Evolutionary conservation across 2,113 vertebrate species (phyloP).

Genomic region (Perca schrenkii): DNA sequence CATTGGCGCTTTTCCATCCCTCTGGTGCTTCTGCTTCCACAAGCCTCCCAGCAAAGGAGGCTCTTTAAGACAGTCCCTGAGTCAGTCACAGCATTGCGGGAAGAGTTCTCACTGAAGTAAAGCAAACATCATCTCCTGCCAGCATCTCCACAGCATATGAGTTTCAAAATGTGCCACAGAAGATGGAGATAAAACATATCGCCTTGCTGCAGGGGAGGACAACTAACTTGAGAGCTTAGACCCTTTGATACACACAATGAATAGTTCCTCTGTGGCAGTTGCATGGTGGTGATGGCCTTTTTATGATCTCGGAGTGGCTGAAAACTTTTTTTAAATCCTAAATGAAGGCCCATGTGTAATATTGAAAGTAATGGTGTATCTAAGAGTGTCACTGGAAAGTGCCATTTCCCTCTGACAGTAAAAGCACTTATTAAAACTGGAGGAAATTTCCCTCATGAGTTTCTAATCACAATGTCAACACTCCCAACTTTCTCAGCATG

Average conservation of each 20-base stretch:
- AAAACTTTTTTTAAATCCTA: constrained; percentile 19
- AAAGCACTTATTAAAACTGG: constrained; percentile 16
- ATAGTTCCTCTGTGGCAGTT: constrained; percentile 2
- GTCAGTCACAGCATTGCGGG: constrained; percentile 41
- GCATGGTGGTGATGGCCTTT: not conserved
- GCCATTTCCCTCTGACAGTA: not conserved
- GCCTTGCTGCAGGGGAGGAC: not conserved
- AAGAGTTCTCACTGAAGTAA: constrained; percentile 43
- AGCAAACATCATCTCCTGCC: constrained; percentile 24
- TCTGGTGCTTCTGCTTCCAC: not conserved
- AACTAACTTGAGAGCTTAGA: not conserved
- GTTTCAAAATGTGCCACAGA: constrained; percentile 19
- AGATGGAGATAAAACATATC: not conserved
- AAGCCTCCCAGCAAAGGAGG: constrained; percentile 22
- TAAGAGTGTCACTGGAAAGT: constrained; percentile 1
- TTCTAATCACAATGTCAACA: constrained; percentile 26
- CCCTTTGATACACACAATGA: not conserved
- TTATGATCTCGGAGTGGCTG: not conserved
- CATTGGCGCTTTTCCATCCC: not conserved
- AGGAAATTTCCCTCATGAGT: constrained; percentile 9
- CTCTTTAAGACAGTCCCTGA: constrained; percentile 40
- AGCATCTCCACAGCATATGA: constrained; percentile 6
- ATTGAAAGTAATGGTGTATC: constrained; percentile 10
- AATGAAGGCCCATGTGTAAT: not conserved
- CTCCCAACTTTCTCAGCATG: not conserved